Base-by-base conservation (phyloP, 2,888 invertebrate species). In the Drosophila buzzatii region DNA sequence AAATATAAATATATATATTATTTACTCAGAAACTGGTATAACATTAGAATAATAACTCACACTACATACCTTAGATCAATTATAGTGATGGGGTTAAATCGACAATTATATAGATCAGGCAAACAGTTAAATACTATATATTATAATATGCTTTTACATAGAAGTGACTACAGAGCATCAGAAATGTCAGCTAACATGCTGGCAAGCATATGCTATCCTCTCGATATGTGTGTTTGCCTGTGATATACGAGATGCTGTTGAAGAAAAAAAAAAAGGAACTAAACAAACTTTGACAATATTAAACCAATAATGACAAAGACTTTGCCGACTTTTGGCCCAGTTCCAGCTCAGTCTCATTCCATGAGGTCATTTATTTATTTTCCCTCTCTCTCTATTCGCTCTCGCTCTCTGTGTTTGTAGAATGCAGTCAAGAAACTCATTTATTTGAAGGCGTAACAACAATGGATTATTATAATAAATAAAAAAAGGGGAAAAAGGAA, bases 271-370 rank as follows among this genome's bases (percentile, higher is more conserved):
- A 27, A 23, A 69, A 44, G 20, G 20, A 27, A 18, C 49, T 6
- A 12, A 39, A 42, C 66, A 55, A 69, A 70, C 68, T 60, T 80
- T 73, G 67, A 70, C 80, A 77, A 72, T 81, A 74, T 81, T 70
- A 72, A 74, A 74, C 80, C 74, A 76, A 80, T 80, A 73, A 79
- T 68, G 55, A 42, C 68, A 39, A 42, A 63, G 67, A 68, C 60
- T 70, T 68, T 37, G 37, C 31, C 37, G 53, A 39, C 42, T 67
- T 58, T 63, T 73, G 49, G 57, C 37, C 55, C 27, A 49, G 47
- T 64, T 16, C 42, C 57, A 53, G 20, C 16, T 18, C 6, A 52
- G 23, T 39, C 53, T 49, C 27, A 27, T 27, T 47, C 6, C 33
- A 53, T 49, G 57, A 56, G 60, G 27, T 75, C 55, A 56, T 59